Conservation (phyloP, 2,888 invertebrate genomes). For the Drosophila borealis region DNA sequence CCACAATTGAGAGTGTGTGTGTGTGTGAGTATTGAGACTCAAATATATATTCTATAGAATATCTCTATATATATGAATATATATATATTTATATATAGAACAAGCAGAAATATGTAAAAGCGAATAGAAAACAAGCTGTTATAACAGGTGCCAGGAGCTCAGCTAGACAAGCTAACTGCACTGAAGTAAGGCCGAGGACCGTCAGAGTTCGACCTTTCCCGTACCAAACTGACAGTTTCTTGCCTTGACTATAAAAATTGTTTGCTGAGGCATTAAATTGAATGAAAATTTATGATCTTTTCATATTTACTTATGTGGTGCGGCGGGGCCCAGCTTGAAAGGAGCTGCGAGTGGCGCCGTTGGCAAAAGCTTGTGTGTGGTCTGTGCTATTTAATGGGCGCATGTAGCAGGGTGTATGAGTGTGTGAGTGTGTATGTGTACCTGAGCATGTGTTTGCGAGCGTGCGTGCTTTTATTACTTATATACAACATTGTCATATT, state of each 20-base stretch:
- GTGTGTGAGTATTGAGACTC: conserved; percentile 13
- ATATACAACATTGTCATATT: conserved; percentile 19
- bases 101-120: conserved; percentile 41
- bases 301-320: conserved; percentile 80
- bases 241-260: conserved; percentile 81
- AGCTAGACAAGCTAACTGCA: conserved; percentile 19
- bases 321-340: conserved; percentile 43
- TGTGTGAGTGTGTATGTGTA: neutral
- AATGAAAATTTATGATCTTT: conserved; percentile 85
- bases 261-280: conserved; percentile 85
- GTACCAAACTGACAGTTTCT: conserved; percentile 57
- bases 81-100: conserved; percentile 1
- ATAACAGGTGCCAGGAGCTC: conserved; percentile 57
- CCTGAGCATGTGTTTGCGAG: neutral
- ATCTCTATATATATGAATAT: neutral
- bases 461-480: neutral
- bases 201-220: conserved; percentile 6
- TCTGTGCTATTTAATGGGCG: conserved; percentile 15
- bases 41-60: neutral
- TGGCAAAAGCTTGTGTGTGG: conserved; percentile 36
- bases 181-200: conserved; percentile 2
- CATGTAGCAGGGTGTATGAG: neutral
- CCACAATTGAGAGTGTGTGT: conserved; percentile 22
- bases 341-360: conserved; percentile 50
- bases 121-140: conserved; percentile 63